Base-by-base conservation (phyloP, 2,113 vertebrate species). In the Elaphurus davidianus region DNA sequence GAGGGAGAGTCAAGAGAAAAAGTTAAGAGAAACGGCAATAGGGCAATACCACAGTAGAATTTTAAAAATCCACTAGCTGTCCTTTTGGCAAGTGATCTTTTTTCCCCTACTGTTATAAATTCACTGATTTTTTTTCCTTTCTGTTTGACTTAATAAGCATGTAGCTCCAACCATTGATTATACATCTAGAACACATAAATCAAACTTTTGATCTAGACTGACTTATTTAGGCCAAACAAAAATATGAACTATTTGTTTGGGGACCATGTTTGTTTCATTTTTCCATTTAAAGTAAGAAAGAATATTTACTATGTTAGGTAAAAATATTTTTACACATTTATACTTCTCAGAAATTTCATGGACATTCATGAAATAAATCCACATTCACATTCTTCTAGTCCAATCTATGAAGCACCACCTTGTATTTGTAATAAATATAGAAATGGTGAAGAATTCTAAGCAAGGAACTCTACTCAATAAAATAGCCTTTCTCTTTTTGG, bases 401-500 rank as follows among this genome's bases (percentile, higher is more conserved):
- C 40, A 54, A 27, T 52, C 86, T 76, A 52, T 67, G 52, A 90
- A 93, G 57, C 95, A 88, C 2, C n/a, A 93, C 27, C 45, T 94
- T 94, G 57, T 78, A 67, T n/a, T 96, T 59, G 2, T 40, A 95
- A 90, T 55, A 91, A 91, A 81, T 93, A 87, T n/a, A 33, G 85
- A 54, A 87, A 79, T 4, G 4, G 60, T 12, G 40, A 95, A 82
- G 52, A 91, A 57, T 28, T 71, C 21, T 13, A 7, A 36, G 40
- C 62, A 36, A 67, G n/a, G 33, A 67, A 19, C 33, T 33, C 60
- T 62, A 62, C 60, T n/a, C 62, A 67, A 74, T 74, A 60, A 95
- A 97, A 59, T 14, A 85, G 74, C 5, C 36, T 94, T 97, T 98
- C 85, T 98, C 67, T 92, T 97, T 93, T 40, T 33, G 79, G 13